Base-by-base conservation (phyloP, 1,140 invertebrate species). In the Hesperophylax magnus region DNA sequence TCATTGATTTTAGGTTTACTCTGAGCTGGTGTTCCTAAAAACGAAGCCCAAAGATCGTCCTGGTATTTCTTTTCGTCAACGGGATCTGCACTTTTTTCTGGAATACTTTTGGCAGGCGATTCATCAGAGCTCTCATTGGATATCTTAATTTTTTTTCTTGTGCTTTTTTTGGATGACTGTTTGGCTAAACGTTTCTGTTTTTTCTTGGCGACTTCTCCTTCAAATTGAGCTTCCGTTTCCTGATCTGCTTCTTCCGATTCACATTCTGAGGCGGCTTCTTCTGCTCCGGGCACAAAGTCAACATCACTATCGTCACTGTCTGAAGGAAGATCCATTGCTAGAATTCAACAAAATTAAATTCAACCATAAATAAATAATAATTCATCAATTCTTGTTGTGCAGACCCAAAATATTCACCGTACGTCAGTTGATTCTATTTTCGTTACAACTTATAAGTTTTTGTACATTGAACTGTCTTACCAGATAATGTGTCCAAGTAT, bases 11-110 rank as follows among this genome's bases (percentile, higher is more conserved):
- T 31, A 56, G 47, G 18, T 54, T 85, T 81, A 69, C 39, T 61
- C 24, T 78, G 82, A 78, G 15, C 74, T 67, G 63, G 69, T 18
- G 71, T 93, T 85, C 92, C 93, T 85, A 94, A 91, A 85, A 96
- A 96, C 86, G 93, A 92, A 9, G 94, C 93, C 94, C 94, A 96
- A 1, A 96, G 86, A 81, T 92, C 92, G 85, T 95, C 94, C 77
- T 93, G 92, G 85, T 90, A 89, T 82, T 94, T 92, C 84, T 94
- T 95, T 82, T 94, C 91, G 65, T 92, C 91, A 85, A 92, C 92
- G 69, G 90, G 88, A 61, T 92, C 90, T 3, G 80, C 67, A 39
- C 65, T 78, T 86, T 85, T 86, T 86, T 78, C 77, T 84, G 81
- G 84, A 31, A 82, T 72, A 72, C 86, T 86, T 31, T 87, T 87